Percentiles rank a stretch among this genome's conserved stretches.
These are phyloP conservation scores for Onthophagus taurus DNA, from an alignment of 1,140 invertebrate species.

Conservation along the genomic window DNA sequence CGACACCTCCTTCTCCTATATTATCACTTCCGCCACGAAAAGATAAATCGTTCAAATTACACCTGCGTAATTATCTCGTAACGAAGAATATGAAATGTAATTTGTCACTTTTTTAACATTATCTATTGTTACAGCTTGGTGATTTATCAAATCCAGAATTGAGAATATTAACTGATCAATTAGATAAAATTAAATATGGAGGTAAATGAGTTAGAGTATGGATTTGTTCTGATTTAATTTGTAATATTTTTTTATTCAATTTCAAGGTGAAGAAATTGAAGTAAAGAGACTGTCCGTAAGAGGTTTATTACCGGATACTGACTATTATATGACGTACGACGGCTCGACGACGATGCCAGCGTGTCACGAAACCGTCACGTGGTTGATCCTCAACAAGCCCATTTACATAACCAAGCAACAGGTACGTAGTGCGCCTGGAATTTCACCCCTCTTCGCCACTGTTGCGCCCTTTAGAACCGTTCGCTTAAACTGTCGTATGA, in stretches of 20 bases:
- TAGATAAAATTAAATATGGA: constrained; percentile 79
- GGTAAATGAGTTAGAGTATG: too few relatives aligned
- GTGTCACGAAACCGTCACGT: constrained; percentile 88
- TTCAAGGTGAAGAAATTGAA: constrained; percentile 64
- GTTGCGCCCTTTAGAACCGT: too few relatives aligned
- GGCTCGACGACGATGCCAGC: constrained; percentile 91
- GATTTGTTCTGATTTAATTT: too few relatives aligned
- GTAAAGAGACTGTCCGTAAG: constrained; percentile 74
- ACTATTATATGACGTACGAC: constrained; percentile 95
- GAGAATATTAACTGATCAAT: constrained; percentile 75
- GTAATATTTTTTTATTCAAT: constrained; percentile 6
- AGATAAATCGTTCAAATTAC: too few relatives aligned
- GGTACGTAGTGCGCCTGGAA: constrained; percentile 46
- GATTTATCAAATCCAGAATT: constrained; percentile 79
- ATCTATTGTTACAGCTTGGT: constrained; percentile 57
- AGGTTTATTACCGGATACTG: constrained; percentile 81
- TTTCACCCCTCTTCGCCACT: constrained; percentile 14
- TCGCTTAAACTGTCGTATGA: constrained; percentile 20
- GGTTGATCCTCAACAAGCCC: constrained; percentile 93
- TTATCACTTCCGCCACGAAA: too few relatives aligned
- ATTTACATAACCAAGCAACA: constrained; percentile 94
- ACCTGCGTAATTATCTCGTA: too few relatives aligned
- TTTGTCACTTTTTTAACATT: constrained; percentile 13
- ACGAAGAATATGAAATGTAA: too few relatives aligned
- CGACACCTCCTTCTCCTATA: too few relatives aligned